Base-by-base conservation (phyloP, 2,888 invertebrate genomes). In the Drosophila paranaensis region DNA sequence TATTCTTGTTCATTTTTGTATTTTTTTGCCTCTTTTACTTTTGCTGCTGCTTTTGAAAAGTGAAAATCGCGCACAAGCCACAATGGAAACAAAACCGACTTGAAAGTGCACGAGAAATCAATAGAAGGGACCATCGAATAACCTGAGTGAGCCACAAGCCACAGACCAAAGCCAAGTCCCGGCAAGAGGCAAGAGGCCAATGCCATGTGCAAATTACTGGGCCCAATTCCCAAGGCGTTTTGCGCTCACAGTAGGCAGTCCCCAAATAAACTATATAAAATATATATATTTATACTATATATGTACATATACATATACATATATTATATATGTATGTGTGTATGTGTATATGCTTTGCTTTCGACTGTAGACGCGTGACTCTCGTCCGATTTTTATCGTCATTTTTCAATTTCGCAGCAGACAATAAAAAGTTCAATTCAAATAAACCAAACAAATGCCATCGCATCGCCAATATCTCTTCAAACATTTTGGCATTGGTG, bases 391-490 rank as follows among this genome's bases (percentile, higher is more conserved):
- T 91, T 81, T 84, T 90, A 90, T 91, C 82, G 90, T 90, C 82
- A 90, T 90, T 89, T 91, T 90, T 90, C 88, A 90, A 90, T 90
- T 88, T 90, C 78, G 79, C 82, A 79, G 90, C 91, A 90, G 90
- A 90, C 91, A 90, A 87, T 80, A 76, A 79, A 71, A 51, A 40
- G 67, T 68, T 65, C 70, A 63, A 61, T 74, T 78, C 60, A 54
- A 69, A 85, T 70, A 53, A 61, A 40, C 65, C 68, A 65, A 66
- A 39, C 53, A 51, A 81, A 77, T 60, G 66, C 30, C 35, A 40
- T 58, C 33, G 54, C 60, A 42, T 63, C 55, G 33, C n/a, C 51
- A 50, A 27, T 67, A 27, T 57, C 70, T 13, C 50, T 64, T 71
- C 66, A 71, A 73, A 76, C 35, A 60, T 37, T 48, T 60, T 48